Percentiles rank a stretch among this genome's conserved stretches.
These are phyloP conservation scores for Scolopax mira DNA, from an alignment of 2,113 vertebrate species.

Conservation along the genomic window DNA sequence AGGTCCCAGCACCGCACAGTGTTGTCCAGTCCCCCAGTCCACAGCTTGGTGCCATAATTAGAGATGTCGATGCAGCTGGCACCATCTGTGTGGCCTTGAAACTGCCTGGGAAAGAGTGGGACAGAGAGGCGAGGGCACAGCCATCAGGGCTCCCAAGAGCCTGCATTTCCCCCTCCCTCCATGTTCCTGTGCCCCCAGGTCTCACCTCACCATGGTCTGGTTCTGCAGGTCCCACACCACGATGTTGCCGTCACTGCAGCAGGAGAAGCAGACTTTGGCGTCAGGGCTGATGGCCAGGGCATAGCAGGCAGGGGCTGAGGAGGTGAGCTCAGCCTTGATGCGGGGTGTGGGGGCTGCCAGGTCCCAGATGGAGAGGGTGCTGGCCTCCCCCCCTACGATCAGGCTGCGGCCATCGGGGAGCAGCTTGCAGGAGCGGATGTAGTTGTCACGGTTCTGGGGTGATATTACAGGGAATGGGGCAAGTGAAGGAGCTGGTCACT, in stretches of 20 bases:
- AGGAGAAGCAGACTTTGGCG: constrained; percentile 89
- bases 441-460: constrained; percentile 83
- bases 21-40: constrained; percentile 79
- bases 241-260: constrained; percentile 88
- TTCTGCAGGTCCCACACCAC: constrained; percentile 88
- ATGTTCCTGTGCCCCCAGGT: background rate
- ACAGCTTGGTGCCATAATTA: constrained; percentile 69
- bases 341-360: constrained; percentile 82
- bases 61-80: constrained; percentile 82
- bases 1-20: constrained; percentile 82
- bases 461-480: fast-evolving
- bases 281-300: constrained; percentile 87
- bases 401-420: constrained; percentile 82
- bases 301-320: constrained; percentile 85
- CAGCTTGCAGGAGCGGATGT: constrained; percentile 83
- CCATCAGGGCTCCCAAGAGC: background rate
- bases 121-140: background rate
- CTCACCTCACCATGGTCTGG: constrained; percentile 80
- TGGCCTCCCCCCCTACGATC: constrained; percentile 82
- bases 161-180: too few species aligned
- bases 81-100: constrained; percentile 73
- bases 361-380: constrained; percentile 83
- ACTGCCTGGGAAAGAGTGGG: constrained; percentile 65
- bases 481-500: background rate
- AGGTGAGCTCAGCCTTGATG: constrained; percentile 86